Evolutionary conservation across 2,888 invertebrate genomes (phyloP).

Genomic region (Anoplius nigerrimus): DNA sequence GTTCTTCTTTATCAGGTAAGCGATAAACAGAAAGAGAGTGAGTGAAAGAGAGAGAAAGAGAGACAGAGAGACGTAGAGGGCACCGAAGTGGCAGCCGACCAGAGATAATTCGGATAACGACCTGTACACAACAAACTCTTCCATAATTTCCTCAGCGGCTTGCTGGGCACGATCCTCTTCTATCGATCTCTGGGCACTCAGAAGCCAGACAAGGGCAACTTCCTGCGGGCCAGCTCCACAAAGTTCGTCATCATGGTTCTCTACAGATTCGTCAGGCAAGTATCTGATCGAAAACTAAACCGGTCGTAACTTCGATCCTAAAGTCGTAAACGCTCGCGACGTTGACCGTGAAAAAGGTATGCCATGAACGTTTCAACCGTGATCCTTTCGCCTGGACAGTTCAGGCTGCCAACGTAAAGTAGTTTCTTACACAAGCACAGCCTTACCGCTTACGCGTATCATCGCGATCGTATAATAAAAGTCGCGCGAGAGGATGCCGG

Average conservation of each 20-base stretch:
- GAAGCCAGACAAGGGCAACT: conserved; percentile 78
- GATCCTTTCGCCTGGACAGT: too few species aligned
- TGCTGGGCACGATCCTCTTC: conserved; percentile 89
- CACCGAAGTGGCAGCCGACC: not conserved
- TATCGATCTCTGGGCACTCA: conserved; percentile 84
- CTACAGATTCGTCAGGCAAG: conserved; percentile 81
- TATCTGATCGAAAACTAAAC: conserved; percentile 2
- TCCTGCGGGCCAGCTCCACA: conserved; percentile 67
- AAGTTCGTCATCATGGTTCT: conserved; percentile 77
- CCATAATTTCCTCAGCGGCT: conserved; percentile 78
- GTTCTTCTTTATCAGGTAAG: conserved; percentile 89
- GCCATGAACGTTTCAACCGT: too few species aligned
- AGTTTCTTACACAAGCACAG: too few species aligned
- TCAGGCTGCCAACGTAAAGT: too few species aligned
- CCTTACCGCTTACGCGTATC: too few species aligned
- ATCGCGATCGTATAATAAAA: not conserved
- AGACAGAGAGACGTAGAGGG: not conserved
- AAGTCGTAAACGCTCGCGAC: too few species aligned
- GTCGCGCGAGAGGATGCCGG: too few species aligned
- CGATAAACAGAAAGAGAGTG: not conserved
- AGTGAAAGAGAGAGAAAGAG: not conserved
- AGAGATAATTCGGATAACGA: not conserved
- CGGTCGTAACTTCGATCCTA: too few species aligned
- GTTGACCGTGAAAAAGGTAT: not conserved
- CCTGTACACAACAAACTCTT: not conserved